Evolutionary conservation across 2,113 vertebrate genomes (phyloP).

Genomic region (Seriola quinqueradiata): DNA sequence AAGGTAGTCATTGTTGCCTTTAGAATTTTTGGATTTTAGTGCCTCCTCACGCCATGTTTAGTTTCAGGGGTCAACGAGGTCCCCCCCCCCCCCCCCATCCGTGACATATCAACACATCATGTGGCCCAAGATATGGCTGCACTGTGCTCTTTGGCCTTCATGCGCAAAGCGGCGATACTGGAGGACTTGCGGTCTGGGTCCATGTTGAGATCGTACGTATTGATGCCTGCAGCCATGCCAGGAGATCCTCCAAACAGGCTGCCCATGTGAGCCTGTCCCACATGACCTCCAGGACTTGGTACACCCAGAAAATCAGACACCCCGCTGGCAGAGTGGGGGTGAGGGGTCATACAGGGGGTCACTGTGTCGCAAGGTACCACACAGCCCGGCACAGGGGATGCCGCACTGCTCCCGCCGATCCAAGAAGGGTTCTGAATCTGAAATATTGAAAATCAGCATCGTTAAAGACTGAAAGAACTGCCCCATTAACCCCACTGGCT

Average conservation of each 20-base stretch:
- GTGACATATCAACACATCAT: conserved; percentile 83
- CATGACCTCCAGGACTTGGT: conserved; percentile 87
- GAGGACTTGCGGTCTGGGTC: conserved; percentile 99
- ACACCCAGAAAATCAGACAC: conserved; percentile 95
- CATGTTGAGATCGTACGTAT: conserved; percentile 94
- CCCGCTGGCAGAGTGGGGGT: conserved; percentile 90
- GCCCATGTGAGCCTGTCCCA: conserved; percentile 97
- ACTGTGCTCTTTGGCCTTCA: conserved; percentile 99
- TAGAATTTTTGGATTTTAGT: conserved; percentile 46
- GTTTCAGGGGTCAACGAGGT: conserved; percentile 31
- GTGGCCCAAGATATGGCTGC: conserved; percentile 99
- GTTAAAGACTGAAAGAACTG: neutral
- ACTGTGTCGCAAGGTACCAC: conserved; percentile 96
- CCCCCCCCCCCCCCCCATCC: conserved; percentile 40
- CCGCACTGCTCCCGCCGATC: conserved; percentile 91
- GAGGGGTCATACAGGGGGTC: conserved; percentile 97
- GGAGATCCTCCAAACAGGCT: conserved; percentile 91
- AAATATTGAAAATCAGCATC: conserved; percentile 21
- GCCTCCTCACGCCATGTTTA: conserved; percentile 34
- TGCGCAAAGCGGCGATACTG: conserved; percentile 96
- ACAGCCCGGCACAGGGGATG: conserved; percentile 94
- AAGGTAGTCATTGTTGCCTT: conserved; percentile 72
- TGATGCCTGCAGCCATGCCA: conserved; percentile 91
- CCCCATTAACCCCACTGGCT: neutral
- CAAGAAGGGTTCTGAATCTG: conserved; percentile 99